Percentiles rank a stretch among this genome's conserved stretches.
phyloP scores from a whole-genome alignment of 2,113 vertebrate species.

The Prietella phreatophila region DNA sequence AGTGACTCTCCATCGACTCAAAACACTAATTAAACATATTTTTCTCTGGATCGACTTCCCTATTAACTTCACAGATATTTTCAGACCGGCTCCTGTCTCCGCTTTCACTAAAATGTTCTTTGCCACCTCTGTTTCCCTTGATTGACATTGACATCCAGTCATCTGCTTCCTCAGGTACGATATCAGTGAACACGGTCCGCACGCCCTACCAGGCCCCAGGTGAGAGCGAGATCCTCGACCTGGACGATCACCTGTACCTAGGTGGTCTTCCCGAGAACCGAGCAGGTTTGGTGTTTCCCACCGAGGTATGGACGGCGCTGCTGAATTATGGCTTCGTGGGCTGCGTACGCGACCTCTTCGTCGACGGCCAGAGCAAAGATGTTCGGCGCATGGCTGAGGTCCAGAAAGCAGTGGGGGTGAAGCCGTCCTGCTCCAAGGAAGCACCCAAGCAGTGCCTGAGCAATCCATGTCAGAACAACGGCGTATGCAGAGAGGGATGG shows the following conservation, averaged over 20 bases:
- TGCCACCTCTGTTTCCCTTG: neutral
- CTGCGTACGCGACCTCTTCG: constrained; percentile 95
- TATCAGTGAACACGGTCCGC: constrained; percentile 92
- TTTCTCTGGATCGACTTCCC: constrained; percentile 4
- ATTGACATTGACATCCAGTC: neutral
- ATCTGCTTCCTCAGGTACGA: constrained; percentile 76
- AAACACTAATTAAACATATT: constrained; percentile 43
- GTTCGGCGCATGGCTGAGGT: constrained; percentile 91
- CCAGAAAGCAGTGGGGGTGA: constrained; percentile 92
- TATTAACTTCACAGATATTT: constrained; percentile 22
- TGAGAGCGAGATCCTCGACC: constrained; percentile 95
- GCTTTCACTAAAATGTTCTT: neutral
- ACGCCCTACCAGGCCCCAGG: constrained; percentile 93
- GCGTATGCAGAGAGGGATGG: constrained; percentile 94
- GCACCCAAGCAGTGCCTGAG: constrained; percentile 93
- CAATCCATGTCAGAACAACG: constrained; percentile 95
- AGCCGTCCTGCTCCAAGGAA: constrained; percentile 94
- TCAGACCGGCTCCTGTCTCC: neutral
- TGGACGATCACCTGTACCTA: constrained; percentile 93
- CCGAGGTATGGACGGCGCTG: constrained; percentile 96
- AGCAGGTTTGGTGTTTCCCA: constrained; percentile 90
- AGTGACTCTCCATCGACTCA: constrained; percentile 26
- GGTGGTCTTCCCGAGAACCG: constrained; percentile 96
- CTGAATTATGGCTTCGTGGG: constrained; percentile 99
- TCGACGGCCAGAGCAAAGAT: constrained; percentile 97